Evolutionary conservation across 2,113 vertebrate genomes (phyloP).

Genomic region (Pachycephala philippinensis): DNA sequence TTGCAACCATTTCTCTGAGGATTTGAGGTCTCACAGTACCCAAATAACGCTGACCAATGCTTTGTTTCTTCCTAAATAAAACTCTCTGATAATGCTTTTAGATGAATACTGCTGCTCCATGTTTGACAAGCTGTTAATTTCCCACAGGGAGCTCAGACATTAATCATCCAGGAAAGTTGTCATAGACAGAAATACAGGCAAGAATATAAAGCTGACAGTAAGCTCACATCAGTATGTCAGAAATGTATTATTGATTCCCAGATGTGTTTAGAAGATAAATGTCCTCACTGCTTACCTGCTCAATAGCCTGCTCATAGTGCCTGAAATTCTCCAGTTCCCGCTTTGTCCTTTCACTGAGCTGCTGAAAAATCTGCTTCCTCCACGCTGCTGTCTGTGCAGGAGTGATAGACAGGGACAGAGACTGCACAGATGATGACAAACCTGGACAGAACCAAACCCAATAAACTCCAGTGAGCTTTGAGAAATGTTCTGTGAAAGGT

Average conservation of each 20-base stretch:
- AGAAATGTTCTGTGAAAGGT: background rate
- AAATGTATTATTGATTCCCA: background rate
- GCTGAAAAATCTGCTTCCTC: conserved; percentile 93
- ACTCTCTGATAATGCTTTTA: background rate
- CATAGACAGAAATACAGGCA: background rate
- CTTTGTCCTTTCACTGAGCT: conserved; percentile 88
- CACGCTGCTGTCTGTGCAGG: conserved; percentile 87
- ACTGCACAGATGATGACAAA: conserved; percentile 78
- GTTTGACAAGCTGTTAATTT: background rate
- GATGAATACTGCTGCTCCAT: background rate
- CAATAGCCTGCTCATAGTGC: conserved; percentile 93
- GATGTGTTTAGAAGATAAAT: background rate
- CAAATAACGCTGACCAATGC: background rate
- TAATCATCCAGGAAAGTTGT: background rate
- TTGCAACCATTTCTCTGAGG: background rate
- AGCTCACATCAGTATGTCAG: background rate
- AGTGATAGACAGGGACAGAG: conserved; percentile 83
- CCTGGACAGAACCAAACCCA: conserved; percentile 63
- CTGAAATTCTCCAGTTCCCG: conserved; percentile 91
- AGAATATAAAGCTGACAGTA: background rate
- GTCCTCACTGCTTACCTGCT: conserved; percentile 77
- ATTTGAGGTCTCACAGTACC: background rate
- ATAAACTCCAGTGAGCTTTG: background rate
- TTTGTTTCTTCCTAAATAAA: background rate
- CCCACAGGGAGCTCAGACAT: background rate